Conservation (phyloP, 2,888 invertebrate genomes). For the Odontomyia ornata region DNA sequence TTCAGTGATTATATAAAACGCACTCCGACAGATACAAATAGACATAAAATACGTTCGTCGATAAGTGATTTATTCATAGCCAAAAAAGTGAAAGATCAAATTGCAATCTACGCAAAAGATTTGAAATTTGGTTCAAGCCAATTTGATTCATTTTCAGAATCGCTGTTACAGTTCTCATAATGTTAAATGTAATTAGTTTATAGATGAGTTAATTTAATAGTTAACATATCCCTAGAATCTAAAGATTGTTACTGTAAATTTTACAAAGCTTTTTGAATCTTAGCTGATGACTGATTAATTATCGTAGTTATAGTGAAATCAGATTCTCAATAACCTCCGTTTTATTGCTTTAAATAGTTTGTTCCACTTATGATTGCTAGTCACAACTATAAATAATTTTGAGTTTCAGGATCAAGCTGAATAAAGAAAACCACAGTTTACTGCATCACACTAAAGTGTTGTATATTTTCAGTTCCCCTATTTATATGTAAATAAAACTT, state of each 20-base stretch:
- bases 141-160: constrained; percentile 35
- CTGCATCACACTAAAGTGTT: no score
- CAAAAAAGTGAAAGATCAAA: neutral
- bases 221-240: neutral
- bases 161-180: constrained; percentile 2
- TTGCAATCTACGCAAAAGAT: neutral
- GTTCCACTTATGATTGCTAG: no score
- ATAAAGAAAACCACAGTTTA: no score
- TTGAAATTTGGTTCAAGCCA: neutral
- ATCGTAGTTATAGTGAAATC: no score
- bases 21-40: neutral
- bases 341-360: no score
- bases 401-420: no score
- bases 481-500: no score
- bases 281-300: no score
- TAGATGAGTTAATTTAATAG: neutral
- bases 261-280: no score
- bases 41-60: neutral
- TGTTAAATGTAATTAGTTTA: neutral
- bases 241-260: neutral
- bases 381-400: no score
- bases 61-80: constrained; percentile 4
- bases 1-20: neutral
- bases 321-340: no score
- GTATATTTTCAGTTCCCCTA: no score